phyloP scores from a whole-genome alignment of 1,140 invertebrate species.

The Cryptotermes secundus region DNA sequence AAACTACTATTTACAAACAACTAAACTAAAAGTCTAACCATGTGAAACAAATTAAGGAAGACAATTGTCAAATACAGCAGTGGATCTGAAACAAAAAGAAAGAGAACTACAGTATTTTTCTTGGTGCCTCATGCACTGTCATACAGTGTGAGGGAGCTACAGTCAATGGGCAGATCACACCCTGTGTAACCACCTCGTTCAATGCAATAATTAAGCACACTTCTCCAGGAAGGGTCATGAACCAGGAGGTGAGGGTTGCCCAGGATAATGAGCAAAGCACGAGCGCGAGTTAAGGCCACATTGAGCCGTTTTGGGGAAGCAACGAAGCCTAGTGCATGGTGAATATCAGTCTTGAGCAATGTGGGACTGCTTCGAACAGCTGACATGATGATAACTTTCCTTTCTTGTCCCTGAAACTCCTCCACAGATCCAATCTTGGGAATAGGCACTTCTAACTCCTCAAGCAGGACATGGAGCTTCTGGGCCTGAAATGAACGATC shows the following conservation, averaged over 20 bases:
- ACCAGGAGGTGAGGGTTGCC: slow-evolving; percentile 77
- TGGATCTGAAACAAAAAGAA: too few relatives aligned
- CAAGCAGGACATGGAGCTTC: slow-evolving; percentile 69
- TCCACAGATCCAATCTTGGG: slow-evolving; percentile 92
- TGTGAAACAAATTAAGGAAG: too few relatives aligned
- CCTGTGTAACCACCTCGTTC: slow-evolving; percentile 22
- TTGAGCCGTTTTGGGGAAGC: slow-evolving; percentile 76
- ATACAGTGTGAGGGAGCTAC: neutral
- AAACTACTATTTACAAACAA: too few relatives aligned
- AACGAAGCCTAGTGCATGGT: slow-evolving; percentile 72
- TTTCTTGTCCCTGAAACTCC: slow-evolving; percentile 95
- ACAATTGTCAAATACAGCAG: too few relatives aligned
- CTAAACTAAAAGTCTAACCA: too few relatives aligned
- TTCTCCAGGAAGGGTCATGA: slow-evolving; percentile 69
- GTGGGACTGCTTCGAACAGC: slow-evolving; percentile 69
- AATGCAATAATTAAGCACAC: slow-evolving; percentile 61
- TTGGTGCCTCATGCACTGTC: too few relatives aligned
- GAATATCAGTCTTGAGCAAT: slow-evolving; percentile 54
- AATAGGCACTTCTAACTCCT: slow-evolving; percentile 60
- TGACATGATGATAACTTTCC: slow-evolving; percentile 81
- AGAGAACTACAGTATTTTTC: too few relatives aligned
- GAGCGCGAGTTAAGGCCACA: slow-evolving; percentile 82
- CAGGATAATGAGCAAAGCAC: slow-evolving; percentile 74
- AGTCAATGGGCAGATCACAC: slow-evolving; percentile 27
- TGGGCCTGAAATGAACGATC: slow-evolving; percentile 58